Evolutionary conservation across 1,140 invertebrate genomes (phyloP).

Genomic region (Drosophila aff.): DNA sequence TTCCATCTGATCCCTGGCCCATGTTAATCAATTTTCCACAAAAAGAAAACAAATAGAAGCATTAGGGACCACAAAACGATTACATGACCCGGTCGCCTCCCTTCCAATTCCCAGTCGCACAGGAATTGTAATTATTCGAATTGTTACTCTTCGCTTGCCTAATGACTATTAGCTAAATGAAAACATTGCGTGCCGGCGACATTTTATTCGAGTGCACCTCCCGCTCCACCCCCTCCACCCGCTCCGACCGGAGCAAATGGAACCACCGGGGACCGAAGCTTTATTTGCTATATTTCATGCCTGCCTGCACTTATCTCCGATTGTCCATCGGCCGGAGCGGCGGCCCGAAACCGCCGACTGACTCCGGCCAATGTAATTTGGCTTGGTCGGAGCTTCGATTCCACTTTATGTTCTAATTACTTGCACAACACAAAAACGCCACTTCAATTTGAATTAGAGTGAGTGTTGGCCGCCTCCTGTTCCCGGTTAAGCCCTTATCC

Average conservation of each 20-base stretch:
- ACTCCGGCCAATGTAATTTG: conserved; percentile 61
- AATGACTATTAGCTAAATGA: conserved; percentile 82
- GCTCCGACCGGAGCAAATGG: neutral
- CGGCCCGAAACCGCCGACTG: conserved; percentile 23
- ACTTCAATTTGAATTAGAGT: conserved; percentile 82
- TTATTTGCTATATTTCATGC: conserved; percentile 83
- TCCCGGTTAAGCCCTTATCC: conserved; percentile 36
- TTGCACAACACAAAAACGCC: conserved; percentile 81
- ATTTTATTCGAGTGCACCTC: conserved; percentile 64
- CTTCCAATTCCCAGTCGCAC: conserved; percentile 17
- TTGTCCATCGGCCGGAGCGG: conserved; percentile 63
- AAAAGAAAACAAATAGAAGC: conserved; percentile 52
- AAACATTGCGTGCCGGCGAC: conserved; percentile 79
- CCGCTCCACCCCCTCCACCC: neutral
- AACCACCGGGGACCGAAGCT: conserved; percentile 25
- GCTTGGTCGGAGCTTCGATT: conserved; percentile 69
- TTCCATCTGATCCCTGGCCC: neutral
- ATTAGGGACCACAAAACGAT: conserved; percentile 67
- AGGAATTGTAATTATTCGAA: conserved; percentile 69
- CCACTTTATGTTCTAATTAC: conserved; percentile 79
- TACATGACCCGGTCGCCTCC: conserved; percentile 52
- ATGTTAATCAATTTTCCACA: conserved; percentile 69
- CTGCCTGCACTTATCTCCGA: conserved; percentile 82
- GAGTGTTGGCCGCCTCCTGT: conserved; percentile 41
- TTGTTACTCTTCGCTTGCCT: conserved; percentile 57